Conservation (phyloP, 2,888 invertebrate species). For the Tribolium freemani region DNA sequence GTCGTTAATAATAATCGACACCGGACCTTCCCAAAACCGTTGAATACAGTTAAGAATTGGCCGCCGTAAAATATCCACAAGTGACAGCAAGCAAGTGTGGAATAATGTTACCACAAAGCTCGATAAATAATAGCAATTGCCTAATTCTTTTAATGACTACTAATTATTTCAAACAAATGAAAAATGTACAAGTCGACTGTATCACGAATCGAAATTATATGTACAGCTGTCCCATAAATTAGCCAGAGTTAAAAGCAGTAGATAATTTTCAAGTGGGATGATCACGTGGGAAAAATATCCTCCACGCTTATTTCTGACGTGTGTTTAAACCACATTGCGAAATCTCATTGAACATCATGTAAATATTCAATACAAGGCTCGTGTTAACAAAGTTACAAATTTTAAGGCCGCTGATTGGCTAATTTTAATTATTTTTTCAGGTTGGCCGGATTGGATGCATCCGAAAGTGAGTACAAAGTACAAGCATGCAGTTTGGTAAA, state of each 20-base stretch:
- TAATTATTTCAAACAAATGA: slow-evolving; percentile 7
- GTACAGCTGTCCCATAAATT: slow-evolving; percentile 18
- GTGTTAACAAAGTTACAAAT: background rate
- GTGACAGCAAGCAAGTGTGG: background rate
- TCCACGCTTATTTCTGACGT: background rate
- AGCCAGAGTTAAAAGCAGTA: background rate
- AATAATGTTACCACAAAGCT: background rate
- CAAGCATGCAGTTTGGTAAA: background rate
- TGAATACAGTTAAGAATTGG: background rate
- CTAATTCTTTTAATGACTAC: slow-evolving; percentile 12
- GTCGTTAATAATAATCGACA: background rate
- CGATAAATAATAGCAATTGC: slow-evolving; percentile 23
- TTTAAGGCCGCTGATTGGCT: background rate
- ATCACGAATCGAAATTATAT: slow-evolving; percentile 8
- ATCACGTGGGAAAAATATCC: slow-evolving; percentile 23
- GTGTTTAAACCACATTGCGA: slow-evolving; percentile 11
- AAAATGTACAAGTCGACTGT: background rate
- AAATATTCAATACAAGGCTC: background rate
- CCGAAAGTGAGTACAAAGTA: background rate
- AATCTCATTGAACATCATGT: background rate
- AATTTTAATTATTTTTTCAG: background rate
- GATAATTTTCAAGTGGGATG: slow-evolving; percentile 18
- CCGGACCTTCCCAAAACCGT: background rate
- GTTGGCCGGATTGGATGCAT: background rate
- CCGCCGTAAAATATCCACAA: background rate